These are phyloP conservation scores for Drosophila guanche DNA, from an alignment of 1,140 invertebrate species.

Conservation along the genomic window DNA sequence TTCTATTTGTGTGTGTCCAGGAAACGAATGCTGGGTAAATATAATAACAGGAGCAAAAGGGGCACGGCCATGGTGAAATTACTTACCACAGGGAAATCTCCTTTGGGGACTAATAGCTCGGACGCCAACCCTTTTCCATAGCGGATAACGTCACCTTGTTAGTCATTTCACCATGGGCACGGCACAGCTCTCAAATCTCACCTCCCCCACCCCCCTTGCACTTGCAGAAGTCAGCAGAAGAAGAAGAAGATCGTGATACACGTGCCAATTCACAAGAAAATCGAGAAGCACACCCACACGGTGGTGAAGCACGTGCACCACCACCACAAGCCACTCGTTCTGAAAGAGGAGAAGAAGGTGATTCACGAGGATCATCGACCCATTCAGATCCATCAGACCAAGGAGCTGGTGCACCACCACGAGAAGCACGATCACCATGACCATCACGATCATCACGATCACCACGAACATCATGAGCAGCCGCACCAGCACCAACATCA, in stretches of 20 bases:
- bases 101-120: neutral
- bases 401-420: constrained; percentile 81
- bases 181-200: neutral
- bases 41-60: too few species aligned
- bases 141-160: too few species aligned
- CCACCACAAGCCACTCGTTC: constrained; percentile 81
- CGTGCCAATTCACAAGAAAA: constrained; percentile 80
- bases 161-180: too few species aligned
- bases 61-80: too few species aligned
- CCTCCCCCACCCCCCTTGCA: neutral
- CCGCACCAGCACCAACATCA: constrained; percentile 41
- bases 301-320: constrained; percentile 80
- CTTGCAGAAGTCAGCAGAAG: constrained; percentile 62
- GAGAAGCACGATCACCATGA: constrained; percentile 70
- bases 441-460: constrained; percentile 56
- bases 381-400: constrained; percentile 73
- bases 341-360: constrained; percentile 81
- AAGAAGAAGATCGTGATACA: constrained; percentile 83
- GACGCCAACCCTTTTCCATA: too few species aligned
- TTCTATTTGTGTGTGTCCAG: constrained; percentile 58
- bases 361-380: constrained; percentile 77
- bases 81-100: neutral
- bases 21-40: constrained; percentile 68
- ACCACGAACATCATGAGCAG: constrained; percentile 53
- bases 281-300: constrained; percentile 81